Conservation (phyloP, 2,797 vertebrate species). For the Scyliorhinus canicula region DNA sequence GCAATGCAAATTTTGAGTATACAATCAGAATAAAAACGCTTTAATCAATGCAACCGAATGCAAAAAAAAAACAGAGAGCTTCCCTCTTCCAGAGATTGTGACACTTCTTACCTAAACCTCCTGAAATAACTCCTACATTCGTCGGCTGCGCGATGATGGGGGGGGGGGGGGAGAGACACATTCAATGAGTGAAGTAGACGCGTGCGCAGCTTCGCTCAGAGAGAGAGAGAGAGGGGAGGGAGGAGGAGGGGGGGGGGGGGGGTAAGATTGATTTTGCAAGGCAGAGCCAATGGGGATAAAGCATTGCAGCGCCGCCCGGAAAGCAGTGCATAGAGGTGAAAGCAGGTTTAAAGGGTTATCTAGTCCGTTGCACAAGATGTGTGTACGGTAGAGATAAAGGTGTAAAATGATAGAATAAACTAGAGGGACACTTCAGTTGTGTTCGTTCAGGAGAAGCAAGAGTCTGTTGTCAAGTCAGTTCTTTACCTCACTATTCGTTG, state of each 20-base stretch:
- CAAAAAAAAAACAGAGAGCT: not conserved
- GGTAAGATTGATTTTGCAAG: not conserved
- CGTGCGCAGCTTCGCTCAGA: not conserved
- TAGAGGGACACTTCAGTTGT: not conserved
- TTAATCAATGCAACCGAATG: not conserved
- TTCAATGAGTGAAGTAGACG: not conserved
- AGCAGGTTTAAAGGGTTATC: not conserved
- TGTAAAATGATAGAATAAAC: not conserved
- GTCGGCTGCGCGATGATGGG: not conserved
- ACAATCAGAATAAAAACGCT: not conserved
- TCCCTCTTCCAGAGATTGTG: not conserved
- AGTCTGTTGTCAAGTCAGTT: no score
- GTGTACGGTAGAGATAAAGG: not conserved
- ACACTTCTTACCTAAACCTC: not conserved
- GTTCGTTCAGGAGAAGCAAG: not conserved
- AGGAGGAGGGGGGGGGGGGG: no score
- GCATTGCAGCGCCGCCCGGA: not conserved
- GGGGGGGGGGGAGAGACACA: not conserved
- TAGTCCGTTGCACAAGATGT: not conserved
- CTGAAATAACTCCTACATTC: not conserved
- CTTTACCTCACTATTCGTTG: not conserved
- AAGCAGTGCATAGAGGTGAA: not conserved
- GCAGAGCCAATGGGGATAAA: not conserved
- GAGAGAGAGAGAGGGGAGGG: no score
- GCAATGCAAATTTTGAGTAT: not conserved